Base-by-base conservation (phyloP, 2,797 vertebrate species). In the Fratercula arctica region DNA sequence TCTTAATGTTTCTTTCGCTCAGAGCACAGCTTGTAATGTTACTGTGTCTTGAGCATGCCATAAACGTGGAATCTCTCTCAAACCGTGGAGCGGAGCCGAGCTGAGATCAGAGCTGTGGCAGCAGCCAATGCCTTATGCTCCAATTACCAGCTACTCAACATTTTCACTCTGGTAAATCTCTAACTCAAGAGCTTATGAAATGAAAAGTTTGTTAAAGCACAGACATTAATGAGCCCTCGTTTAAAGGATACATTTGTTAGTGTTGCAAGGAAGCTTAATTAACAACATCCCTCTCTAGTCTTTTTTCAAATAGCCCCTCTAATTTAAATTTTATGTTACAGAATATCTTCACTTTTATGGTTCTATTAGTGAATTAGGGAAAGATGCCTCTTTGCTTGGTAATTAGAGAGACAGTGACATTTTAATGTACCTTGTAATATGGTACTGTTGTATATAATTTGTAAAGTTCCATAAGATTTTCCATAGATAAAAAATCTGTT, bases 1-100 rank as follows among this genome's bases (percentile, higher is more conserved):
- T 89, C 79, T 91, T 87, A 90, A 90, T 20, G 28, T 93, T 93
- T 93, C 93, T 95, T 24, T 60, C 53, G 89, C 85, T 93, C 50
- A 66, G 69, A 85, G 87, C 31, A 82, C 93, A 50, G 86, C 33
- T 78, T 86, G 85, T 95, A 88, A 96, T 8, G 2, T 90, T 75
- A 89, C 72, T 3, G 2, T 16, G 28, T 96, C 96, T 96, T 56
- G 12, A 88, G 81, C 39, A 16, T 60, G 68, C 84, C 60, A 54
- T 84, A 74, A 88, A 91, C 9, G 1, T 72, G 84, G 91, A 93
- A 89, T 85, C 91, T 93, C 94, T 83, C 93, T 91, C 95, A 75
- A 79, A 68, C 46, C 11, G 4, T 43, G 85, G 66, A 90, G 76
- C 41, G 26, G 82, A 80, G 86, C 26, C 0, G 1, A 70, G n/a